Percentiles rank a stretch among this genome's conserved stretches.
These are phyloP conservation scores for Unio pictorum DNA, from an alignment of 2,888 invertebrate genomes.

Conservation along the genomic window DNA sequence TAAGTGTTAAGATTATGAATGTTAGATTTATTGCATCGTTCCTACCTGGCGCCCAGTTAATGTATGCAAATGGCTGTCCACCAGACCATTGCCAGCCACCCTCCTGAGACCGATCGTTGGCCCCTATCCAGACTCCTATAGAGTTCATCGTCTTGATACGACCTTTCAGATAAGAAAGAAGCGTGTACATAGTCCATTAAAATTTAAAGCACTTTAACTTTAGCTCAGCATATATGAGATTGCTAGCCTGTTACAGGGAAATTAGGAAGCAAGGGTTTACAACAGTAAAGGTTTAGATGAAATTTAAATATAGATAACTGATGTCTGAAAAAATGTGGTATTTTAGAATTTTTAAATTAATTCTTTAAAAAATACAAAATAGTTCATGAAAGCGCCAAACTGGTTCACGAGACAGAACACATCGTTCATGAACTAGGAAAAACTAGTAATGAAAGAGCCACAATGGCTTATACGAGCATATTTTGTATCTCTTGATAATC, in stretches of 20 bases:
- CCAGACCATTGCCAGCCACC: constrained; percentile 45
- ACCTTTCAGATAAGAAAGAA: constrained; percentile 23
- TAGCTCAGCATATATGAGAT: background rate
- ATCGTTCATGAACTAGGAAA: too few species aligned
- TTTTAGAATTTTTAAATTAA: too few species aligned
- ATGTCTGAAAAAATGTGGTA: too few species aligned
- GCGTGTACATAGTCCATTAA: background rate
- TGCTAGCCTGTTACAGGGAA: background rate
- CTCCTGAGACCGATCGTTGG: constrained; percentile 45
- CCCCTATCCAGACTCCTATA: constrained; percentile 54
- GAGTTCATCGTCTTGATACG: constrained; percentile 32
- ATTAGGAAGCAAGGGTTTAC: background rate
- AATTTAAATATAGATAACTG: too few species aligned
- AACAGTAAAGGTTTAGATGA: background rate
- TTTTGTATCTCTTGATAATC: too few species aligned
- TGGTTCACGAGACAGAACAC: too few species aligned
- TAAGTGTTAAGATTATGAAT: too few species aligned
- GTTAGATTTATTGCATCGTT: too few species aligned
- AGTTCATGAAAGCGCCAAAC: too few species aligned
- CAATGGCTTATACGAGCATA: too few species aligned
- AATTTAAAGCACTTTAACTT: background rate
- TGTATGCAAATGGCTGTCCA: constrained; percentile 32
- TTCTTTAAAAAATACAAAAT: too few species aligned
- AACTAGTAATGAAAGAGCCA: too few species aligned
- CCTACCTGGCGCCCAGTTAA: constrained; percentile 43